Evolutionary conservation across 2,888 invertebrate species (phyloP).

Genomic region (Trimorus sp.): DNA sequence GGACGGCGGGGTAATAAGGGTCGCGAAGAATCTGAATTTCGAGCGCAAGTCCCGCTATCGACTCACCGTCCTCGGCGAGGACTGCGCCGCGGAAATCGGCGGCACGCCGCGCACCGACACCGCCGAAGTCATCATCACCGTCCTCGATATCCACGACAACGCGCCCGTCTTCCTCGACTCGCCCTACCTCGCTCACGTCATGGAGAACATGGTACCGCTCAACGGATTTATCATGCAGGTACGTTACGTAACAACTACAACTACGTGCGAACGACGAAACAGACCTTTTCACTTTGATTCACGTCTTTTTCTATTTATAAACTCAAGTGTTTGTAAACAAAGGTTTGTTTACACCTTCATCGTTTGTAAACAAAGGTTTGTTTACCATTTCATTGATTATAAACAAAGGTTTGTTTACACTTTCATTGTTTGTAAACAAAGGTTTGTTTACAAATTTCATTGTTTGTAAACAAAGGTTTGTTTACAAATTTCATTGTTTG

Average conservation of each 20-base stretch:
- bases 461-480: no score
- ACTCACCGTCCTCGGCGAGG: conserved; percentile 93
- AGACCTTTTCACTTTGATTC: no score
- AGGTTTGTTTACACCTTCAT: no score
- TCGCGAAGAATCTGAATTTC: conserved; percentile 96
- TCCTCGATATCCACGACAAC: conserved; percentile 96
- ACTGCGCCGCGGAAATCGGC: conserved; percentile 89
- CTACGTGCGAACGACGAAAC: neutral
- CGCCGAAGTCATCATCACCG: conserved; percentile 91
- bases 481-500: no score
- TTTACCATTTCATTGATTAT: no score
- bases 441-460: no score
- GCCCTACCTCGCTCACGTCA: conserved; percentile 96
- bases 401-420: no score
- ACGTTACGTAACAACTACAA: conserved; percentile 6
- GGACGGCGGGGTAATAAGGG: conserved; percentile 94
- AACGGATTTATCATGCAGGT: conserved; percentile 86
- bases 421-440: no score
- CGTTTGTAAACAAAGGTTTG: no score
- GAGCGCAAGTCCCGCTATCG: conserved; percentile 93
- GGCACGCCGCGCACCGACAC: conserved; percentile 86
- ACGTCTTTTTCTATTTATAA: no score
- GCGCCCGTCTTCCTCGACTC: conserved; percentile 96
- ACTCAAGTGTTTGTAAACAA: no score
- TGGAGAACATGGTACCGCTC: conserved; percentile 94